A percentile compares a stretch with the other conserved stretches of the same genome.
phyloP scores from a whole-genome alignment of 2,888 invertebrate genomes.

The Nephrotoma appendiculata region DNA sequence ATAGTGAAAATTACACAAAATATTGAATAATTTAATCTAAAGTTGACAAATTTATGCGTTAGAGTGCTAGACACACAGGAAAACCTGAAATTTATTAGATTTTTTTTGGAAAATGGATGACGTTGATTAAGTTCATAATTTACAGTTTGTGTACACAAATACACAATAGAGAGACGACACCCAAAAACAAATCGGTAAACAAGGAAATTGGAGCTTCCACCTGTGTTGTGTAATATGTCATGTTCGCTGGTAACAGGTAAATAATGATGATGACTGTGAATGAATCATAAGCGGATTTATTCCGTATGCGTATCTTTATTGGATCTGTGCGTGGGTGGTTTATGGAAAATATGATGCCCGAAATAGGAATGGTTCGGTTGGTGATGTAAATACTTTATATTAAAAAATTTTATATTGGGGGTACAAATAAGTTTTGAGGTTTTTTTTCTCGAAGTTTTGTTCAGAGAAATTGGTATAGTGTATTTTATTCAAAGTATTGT shows the following conservation, averaged over 20 bases:
- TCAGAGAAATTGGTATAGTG: too few species aligned
- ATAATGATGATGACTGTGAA: not conserved
- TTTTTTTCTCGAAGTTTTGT: too few species aligned
- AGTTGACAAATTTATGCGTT: not conserved
- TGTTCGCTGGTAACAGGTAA: not conserved
- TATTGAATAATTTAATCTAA: not conserved
- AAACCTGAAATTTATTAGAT: not conserved
- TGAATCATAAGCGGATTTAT: not conserved
- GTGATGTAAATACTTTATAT: too few species aligned
- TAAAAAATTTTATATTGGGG: too few species aligned
- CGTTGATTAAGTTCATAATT: not conserved
- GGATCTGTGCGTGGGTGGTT: not conserved
- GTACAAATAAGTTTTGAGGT: too few species aligned
- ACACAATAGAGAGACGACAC: not conserved
- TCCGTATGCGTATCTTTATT: not conserved
- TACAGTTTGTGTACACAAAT: not conserved
- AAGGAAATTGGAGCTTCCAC: not conserved
- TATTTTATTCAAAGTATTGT: too few species aligned
- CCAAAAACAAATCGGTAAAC: not conserved
- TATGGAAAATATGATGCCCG: not conserved
- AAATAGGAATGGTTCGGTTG: too few species aligned
- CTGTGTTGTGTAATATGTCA: not conserved
- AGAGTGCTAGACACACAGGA: too few species aligned
- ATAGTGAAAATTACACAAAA: not conserved
- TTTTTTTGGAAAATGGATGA: not conserved